Percentiles rank a stretch among this genome's conserved stretches.
These are phyloP conservation scores for Lathronympha strigana DNA, from an alignment of 2,888 invertebrate species.

Conservation along the genomic window DNA sequence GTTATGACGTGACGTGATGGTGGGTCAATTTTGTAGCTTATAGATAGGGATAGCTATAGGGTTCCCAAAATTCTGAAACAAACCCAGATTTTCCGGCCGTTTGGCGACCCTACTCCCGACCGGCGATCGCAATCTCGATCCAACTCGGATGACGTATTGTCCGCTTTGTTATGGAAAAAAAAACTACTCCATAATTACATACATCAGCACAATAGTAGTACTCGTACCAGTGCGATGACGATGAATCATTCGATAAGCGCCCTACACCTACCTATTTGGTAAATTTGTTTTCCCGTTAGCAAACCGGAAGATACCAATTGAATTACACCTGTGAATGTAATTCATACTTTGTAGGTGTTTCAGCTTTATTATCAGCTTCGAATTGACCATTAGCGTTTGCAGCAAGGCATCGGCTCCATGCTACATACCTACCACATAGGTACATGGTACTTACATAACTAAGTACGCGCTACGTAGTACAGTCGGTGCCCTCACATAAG, in stretches of 20 bases:
- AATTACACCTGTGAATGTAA: no score
- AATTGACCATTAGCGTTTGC: no score
- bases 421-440: no score
- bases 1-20: no score
- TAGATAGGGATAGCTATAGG: not conserved
- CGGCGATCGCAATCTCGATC: constrained; percentile 44
- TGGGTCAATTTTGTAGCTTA: no score
- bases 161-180: constrained; percentile 46
- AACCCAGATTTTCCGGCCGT: not conserved
- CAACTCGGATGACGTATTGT: constrained; percentile 44
- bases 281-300: constrained; percentile 3
- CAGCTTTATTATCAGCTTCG: no score
- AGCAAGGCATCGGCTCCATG: no score
- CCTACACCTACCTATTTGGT: constrained; percentile 2
- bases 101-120: constrained; percentile 47
- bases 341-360: no score
- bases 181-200: constrained; percentile 50
- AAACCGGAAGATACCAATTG: constrained; percentile 14
- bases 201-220: constrained; percentile 15
- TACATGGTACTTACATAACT: no score
- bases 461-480: no score
- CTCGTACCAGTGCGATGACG: constrained; percentile 3
- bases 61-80: not conserved
- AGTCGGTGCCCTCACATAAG: no score
- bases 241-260: constrained; percentile 22